phyloP scores from a whole-genome alignment of 2,888 invertebrate genomes.

The Syrista parreyssii region DNA sequence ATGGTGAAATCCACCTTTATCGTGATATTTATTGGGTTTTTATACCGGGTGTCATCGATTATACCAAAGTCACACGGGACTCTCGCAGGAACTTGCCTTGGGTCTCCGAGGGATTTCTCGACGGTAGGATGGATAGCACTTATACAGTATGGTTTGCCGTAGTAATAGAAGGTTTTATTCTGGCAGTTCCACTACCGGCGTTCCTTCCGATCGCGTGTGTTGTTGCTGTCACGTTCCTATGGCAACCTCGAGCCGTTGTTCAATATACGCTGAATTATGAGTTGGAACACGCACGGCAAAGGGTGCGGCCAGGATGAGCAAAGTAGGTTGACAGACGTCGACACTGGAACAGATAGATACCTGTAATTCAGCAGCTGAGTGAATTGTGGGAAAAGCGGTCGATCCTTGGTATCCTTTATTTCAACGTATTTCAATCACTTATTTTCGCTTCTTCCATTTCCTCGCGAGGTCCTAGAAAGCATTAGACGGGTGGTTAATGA shows the following conservation, averaged over 20 bases:
- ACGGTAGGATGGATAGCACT: neutral
- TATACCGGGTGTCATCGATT: neutral
- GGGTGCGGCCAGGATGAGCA: slow-evolving; percentile 3
- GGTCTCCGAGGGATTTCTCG: neutral
- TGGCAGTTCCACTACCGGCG: neutral
- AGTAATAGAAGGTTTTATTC: neutral
- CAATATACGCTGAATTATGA: slow-evolving; percentile 57
- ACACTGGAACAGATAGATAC: neutral
- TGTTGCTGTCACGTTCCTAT: slow-evolving; percentile 56
- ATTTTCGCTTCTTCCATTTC: neutral
- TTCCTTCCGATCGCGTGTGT: slow-evolving; percentile 17
- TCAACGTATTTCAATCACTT: neutral
- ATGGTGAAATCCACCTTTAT: neutral
- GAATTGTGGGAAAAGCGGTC: neutral
- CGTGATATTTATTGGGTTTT: neutral
- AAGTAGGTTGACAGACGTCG: slow-evolving; percentile 31
- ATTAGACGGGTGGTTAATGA: neutral
- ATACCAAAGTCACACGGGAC: neutral
- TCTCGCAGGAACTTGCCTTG: neutral
- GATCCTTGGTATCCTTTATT: neutral
- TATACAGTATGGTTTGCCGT: neutral
- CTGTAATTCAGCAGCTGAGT: neutral
- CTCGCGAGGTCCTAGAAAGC: neutral
- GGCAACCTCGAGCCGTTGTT: slow-evolving; percentile 53
- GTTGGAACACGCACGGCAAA: slow-evolving; percentile 29